Evolutionary conservation across 64 coral and sea anemone genomes (phyloP).

Genomic region (Platygyra sinensis): DNA sequence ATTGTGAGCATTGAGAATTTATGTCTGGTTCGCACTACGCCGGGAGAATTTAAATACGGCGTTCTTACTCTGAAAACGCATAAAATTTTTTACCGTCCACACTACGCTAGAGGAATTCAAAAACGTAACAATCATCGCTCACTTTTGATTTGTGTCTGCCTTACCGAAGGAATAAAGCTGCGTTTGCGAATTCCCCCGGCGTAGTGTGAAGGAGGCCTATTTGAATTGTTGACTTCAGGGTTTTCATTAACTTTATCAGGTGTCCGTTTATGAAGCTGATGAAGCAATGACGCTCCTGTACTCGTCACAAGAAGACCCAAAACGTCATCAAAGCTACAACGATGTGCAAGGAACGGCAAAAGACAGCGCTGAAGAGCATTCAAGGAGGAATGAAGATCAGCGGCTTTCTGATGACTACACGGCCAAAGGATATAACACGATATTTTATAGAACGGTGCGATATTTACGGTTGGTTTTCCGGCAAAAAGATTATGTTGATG

Average conservation of each 20-base stretch:
- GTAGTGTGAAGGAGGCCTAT: not conserved
- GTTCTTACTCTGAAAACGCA: no score
- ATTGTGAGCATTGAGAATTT: no score
- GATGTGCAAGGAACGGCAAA: not conserved
- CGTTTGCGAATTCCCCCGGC: no score
- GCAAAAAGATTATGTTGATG: not conserved
- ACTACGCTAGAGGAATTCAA: no score
- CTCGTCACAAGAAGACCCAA: conserved; percentile 3
- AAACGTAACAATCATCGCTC: no score
- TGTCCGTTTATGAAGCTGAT: no score
- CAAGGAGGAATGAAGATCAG: not conserved
- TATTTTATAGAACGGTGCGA: conserved; percentile 29
- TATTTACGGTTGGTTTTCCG: not conserved
- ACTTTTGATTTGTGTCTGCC: no score
- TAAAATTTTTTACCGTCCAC: no score
- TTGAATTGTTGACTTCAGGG: no score
- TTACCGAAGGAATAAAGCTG: no score
- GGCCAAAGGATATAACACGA: not conserved
- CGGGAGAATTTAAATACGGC: no score
- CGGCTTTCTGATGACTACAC: not conserved
- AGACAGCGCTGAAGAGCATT: not conserved
- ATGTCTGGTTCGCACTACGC: no score
- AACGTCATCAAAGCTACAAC: not conserved
- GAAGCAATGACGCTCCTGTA: conserved; percentile 1
- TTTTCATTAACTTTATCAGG: not conserved